These are phyloP conservation scores for Xanthorhoe spadicearia DNA, from an alignment of 2,888 invertebrate genomes.

Conservation along the genomic window DNA sequence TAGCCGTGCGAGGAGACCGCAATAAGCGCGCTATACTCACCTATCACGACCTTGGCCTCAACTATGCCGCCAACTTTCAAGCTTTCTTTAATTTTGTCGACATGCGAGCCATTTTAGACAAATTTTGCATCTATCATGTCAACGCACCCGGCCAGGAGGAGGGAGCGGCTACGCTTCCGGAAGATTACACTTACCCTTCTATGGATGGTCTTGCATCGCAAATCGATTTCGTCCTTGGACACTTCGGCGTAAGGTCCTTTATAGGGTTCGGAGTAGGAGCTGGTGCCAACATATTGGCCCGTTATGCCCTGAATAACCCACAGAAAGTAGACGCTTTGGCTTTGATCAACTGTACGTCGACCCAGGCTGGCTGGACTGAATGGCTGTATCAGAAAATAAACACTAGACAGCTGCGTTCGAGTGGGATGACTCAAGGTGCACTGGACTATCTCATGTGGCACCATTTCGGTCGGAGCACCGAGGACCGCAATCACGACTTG, in stretches of 20 bases:
- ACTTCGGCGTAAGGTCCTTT: conserved; percentile 94
- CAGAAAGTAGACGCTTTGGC: conserved; percentile 95
- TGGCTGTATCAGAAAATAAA: conserved; percentile 99
- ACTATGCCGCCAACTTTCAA: conserved; percentile 97
- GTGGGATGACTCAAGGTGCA: conserved; percentile 96
- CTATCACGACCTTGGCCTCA: conserved; percentile 99
- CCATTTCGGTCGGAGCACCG: conserved; percentile 96
- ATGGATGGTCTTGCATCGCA: conserved; percentile 98
- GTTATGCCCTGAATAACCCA: conserved; percentile 94
- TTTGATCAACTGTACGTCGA: conserved; percentile 96
- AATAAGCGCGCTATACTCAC: conserved; percentile 97
- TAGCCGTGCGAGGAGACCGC: conserved; percentile 97
- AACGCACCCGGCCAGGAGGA: conserved; percentile 99
- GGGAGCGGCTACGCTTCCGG: conserved; percentile 94
- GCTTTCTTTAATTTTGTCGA: conserved; percentile 97
- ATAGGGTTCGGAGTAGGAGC: conserved; percentile 99
- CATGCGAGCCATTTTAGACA: conserved; percentile 94
- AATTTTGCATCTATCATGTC: conserved; percentile 99
- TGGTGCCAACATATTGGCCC: conserved; percentile 97
- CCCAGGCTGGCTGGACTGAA: conserved; percentile 98
- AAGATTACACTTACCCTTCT: conserved; percentile 95
- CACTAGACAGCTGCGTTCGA: conserved; percentile 92
- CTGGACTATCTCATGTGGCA: conserved; percentile 99
- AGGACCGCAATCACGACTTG: conserved; percentile 97
- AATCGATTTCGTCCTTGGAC: conserved; percentile 94